Evolutionary conservation across 2,888 invertebrate species (phyloP).

Genomic region (Sipha maydis): DNA sequence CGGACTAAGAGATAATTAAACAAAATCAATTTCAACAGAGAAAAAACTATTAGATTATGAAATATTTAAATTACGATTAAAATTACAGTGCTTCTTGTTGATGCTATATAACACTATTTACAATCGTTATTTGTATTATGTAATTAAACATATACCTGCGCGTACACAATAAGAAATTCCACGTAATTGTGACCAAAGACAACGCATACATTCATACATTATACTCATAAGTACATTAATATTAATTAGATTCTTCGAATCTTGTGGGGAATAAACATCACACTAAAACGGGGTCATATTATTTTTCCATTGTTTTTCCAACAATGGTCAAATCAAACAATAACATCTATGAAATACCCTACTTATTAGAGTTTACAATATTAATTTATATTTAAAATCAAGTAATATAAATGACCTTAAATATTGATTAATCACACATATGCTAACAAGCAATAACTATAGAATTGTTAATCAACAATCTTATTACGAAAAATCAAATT

Average conservation of each 20-base stretch:
- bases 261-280: background rate
- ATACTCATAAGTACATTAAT: background rate
- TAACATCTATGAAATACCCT: background rate
- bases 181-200: background rate
- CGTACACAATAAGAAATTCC: background rate
- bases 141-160: background rate
- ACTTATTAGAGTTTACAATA: background rate
- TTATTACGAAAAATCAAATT: too few relatives aligned
- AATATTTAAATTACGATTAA: constrained; percentile 13
- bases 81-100: background rate
- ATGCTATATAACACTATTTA: background rate
- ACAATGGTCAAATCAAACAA: background rate
- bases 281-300: background rate
- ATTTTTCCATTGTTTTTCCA: background rate
- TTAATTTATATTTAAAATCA: background rate
- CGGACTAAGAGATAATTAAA: background rate
- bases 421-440: background rate
- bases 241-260: constrained; percentile 28
- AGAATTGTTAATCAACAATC: background rate
- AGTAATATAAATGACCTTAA: background rate
- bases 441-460: background rate
- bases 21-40: background rate
- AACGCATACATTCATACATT: too few relatives aligned
- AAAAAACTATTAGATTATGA: constrained; percentile 1
- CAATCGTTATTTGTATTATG: background rate